A percentile compares a stretch with the other conserved stretches of the same genome.
phyloP scores from a whole-genome alignment of 2,797 vertebrate species.

The Cirrhinus mrigala region DNA sequence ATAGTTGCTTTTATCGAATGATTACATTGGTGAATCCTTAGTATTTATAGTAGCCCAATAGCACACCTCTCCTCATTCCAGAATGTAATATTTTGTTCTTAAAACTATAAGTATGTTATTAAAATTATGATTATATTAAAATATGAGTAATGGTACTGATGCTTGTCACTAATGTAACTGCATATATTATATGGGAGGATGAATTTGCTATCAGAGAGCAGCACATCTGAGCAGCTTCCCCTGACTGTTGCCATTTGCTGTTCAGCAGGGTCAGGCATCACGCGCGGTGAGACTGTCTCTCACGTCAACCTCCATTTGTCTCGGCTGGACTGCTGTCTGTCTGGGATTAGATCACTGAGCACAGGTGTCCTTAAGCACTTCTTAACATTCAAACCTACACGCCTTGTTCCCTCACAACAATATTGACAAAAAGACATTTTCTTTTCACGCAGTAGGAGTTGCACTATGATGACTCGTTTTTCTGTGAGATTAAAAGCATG shows the following conservation, averaged over 20 bases:
- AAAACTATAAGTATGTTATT: neutral
- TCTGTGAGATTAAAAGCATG: too few relatives aligned
- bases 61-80: too few relatives aligned
- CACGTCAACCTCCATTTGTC: conserved; percentile 16
- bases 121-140: too few relatives aligned
- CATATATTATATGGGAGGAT: neutral
- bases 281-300: neutral
- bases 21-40: too few relatives aligned
- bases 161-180: neutral
- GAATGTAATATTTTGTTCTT: neutral
- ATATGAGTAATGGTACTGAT: too few relatives aligned
- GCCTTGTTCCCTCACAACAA: neutral
- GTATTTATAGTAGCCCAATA: too few relatives aligned
- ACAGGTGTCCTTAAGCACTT: conserved; percentile 37
- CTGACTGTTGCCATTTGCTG: neutral
- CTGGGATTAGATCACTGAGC: conserved; percentile 48
- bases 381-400: neutral
- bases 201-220: neutral
- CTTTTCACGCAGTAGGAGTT: too few relatives aligned
- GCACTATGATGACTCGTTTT: too few relatives aligned
- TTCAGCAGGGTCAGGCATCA: conserved; percentile 35
- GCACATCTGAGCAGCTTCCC: neutral
- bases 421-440: too few relatives aligned
- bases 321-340: conserved; percentile 23
- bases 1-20: too few relatives aligned